A percentile compares a stretch with the other conserved stretches of the same genome.
Conservation (phyloP, 2,797 vertebrate species). For the Micrastur ruficollis region DNA sequence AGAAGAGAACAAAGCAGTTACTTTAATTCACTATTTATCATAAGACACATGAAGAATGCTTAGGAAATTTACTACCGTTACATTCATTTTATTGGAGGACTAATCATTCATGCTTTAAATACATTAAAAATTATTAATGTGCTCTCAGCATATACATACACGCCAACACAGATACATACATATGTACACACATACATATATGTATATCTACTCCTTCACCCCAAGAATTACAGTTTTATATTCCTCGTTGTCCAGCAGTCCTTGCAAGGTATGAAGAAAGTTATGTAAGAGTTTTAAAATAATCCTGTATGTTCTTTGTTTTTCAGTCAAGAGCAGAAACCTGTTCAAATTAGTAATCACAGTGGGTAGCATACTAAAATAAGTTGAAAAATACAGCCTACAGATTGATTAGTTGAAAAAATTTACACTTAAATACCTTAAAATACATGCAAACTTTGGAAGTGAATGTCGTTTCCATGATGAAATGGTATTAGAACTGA, state of each 20-base stretch:
- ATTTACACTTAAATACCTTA: background rate
- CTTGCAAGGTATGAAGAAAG: background rate
- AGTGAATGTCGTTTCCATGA: background rate
- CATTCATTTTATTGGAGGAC: background rate
- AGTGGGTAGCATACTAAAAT: background rate
- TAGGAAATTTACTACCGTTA: background rate
- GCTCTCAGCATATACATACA: background rate
- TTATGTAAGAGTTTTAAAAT: background rate
- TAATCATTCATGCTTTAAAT: background rate
- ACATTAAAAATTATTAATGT: background rate
- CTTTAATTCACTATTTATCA: background rate
- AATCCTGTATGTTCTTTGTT: background rate
- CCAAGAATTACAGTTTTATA: background rate
- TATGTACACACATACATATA: background rate
- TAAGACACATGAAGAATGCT: background rate
- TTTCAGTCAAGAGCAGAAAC: background rate
- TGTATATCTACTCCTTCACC: background rate
- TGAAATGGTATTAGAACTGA: background rate
- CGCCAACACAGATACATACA: background rate
- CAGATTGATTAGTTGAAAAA: background rate
- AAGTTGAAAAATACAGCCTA: background rate
- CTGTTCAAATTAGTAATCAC: background rate
- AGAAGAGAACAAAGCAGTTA: background rate
- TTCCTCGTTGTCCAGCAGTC: background rate
- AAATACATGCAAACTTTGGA: background rate